A percentile compares a stretch with the other conserved stretches of the same genome.
phyloP scores from a whole-genome alignment of 2,113 vertebrate species.

The Hydrolagus affinis region DNA sequence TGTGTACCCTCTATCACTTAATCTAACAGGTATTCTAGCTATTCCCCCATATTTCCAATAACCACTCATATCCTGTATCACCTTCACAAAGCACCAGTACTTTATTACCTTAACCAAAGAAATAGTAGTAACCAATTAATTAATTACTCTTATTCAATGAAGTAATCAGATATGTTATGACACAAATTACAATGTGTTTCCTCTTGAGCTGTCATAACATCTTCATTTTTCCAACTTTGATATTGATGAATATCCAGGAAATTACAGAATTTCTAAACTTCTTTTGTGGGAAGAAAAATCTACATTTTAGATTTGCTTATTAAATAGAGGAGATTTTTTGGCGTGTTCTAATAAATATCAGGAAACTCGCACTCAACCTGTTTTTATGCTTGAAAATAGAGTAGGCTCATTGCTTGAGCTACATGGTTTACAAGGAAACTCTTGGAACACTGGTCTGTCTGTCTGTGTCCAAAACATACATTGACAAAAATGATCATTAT shows the following conservation, averaged over 20 bases:
- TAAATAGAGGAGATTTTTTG: conserved; percentile 1
- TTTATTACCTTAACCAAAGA: too few species aligned
- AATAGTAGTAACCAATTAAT: neutral
- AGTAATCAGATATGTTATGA: neutral
- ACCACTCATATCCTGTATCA: too few species aligned
- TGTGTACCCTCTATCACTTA: neutral
- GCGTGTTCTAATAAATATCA: neutral
- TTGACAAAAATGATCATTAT: neutral
- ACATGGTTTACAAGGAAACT: neutral
- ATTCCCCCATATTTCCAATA: neutral
- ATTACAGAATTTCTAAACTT: neutral
- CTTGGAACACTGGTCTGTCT: neutral
- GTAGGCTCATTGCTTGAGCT: neutral
- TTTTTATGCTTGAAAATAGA: neutral
- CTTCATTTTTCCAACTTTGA: neutral
- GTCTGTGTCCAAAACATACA: too few species aligned
- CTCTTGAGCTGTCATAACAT: neutral
- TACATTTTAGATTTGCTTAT: neutral
- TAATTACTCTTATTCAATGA: neutral
- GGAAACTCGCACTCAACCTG: neutral
- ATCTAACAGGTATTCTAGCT: neutral
- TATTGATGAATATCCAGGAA: neutral
- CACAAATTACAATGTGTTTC: neutral
- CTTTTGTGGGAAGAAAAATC: neutral
- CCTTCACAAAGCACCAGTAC: too few species aligned